Base-by-base conservation (phyloP, 2,888 invertebrate genomes). In the Leptopilina myrica region DNA sequence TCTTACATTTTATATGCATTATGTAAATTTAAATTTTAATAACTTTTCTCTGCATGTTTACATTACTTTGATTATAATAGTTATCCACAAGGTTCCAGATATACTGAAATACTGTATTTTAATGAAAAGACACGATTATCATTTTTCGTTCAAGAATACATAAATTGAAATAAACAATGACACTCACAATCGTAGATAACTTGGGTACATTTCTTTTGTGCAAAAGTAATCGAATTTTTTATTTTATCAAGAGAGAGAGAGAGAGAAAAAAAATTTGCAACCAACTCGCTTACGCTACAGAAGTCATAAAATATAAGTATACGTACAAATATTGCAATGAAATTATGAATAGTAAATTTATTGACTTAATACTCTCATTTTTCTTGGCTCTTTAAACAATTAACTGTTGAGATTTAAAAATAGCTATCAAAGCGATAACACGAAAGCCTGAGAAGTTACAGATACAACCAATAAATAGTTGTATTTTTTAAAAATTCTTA, bases 371-470 rank as follows among this genome's bases (percentile, higher is more conserved):
- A 33, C 11, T 14, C 40, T 14, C 14, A 26, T 33, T 65, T 65
- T 65, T 40, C 20, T 20, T 40, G 40, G n/a, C 33, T 5, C 33
- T 40, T 40, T 14, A 33, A 65, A 65, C 40, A 65, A 65, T 40
- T 26, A 65, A 62, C 20, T 62, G n/a, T 9, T 65, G 65, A 40
- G 7, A 14, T 40, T 14, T 40, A 65, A 65, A 40, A 65, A 33
- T 40, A 65, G 26, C 14, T 65, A 65, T 33, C 40, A 65, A 65
- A 40, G 40, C 14, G 65, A 65, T 65, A 65, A 65, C 40, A 40
- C 40, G 65, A 65, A 65, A 65, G 65, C 40, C 65, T 65, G 40
- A 65, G 62, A 33, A 11, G 14, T 65, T 40, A 40, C 7, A 40
- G 26, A 40, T 65, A 33, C 33, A 65, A 20, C 12, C 65, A 33